phyloP scores from a whole-genome alignment of 2,888 invertebrate genomes.

The Aquatica leii region DNA sequence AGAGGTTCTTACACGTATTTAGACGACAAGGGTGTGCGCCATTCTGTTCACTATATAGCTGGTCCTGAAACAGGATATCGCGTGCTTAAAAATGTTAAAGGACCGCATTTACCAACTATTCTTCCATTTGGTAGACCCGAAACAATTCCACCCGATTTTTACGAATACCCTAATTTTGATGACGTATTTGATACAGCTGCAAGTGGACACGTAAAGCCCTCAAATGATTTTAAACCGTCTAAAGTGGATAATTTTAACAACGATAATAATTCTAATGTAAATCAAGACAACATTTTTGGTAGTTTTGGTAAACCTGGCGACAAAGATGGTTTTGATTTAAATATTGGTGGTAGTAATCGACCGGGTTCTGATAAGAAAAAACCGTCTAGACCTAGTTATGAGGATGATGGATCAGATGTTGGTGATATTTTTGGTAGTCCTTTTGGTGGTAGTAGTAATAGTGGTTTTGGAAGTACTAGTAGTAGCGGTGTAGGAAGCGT shows the following conservation, averaged over 20 bases:
- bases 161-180: slow-evolving; percentile 48
- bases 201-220: slow-evolving; percentile 59
- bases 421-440: slow-evolving; percentile 44
- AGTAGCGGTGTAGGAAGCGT: not conserved
- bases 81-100: slow-evolving; percentile 74
- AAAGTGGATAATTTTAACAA: slow-evolving; percentile 11
- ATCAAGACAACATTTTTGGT: slow-evolving; percentile 14
- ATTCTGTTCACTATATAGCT: slow-evolving; percentile 80
- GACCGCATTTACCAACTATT: slow-evolving; percentile 69
- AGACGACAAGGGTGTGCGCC: slow-evolving; percentile 80
- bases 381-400: slow-evolving; percentile 27
- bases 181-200: slow-evolving; percentile 63
- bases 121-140: slow-evolving; percentile 65
- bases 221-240: slow-evolving; percentile 16
- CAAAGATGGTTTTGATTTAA: slow-evolving; percentile 48
- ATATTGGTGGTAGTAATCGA: slow-evolving; percentile 56
- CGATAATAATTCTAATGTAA: slow-evolving; percentile 22
- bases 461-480: slow-evolving; percentile 3
- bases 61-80: slow-evolving; percentile 82
- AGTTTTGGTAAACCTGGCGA: slow-evolving; percentile 17
- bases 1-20: slow-evolving; percentile 80
- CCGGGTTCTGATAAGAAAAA: slow-evolving; percentile 42
- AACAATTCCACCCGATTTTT: slow-evolving; percentile 60
- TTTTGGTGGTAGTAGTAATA: slow-evolving; percentile 29
- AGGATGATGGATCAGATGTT: slow-evolving; percentile 30